Evolutionary conservation across 2,797 vertebrate species (phyloP).

Genomic region (Hoplostethus mediterraneus): DNA sequence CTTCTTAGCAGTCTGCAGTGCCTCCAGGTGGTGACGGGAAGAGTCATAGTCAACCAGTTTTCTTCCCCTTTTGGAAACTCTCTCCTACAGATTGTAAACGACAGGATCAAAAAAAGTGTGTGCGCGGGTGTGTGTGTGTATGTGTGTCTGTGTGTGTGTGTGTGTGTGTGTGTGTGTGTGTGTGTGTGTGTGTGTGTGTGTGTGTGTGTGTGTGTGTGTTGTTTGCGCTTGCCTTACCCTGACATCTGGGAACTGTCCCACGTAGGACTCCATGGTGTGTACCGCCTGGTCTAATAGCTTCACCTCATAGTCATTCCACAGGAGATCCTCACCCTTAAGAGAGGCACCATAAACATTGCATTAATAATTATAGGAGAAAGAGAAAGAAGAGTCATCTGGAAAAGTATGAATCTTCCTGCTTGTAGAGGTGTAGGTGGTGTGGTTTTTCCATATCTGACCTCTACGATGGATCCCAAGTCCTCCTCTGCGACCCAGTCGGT

Average conservation of each 20-base stretch:
- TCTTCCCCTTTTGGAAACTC: constrained; percentile 93
- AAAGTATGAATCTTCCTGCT: constrained; percentile 20
- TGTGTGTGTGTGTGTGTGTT: constrained; percentile 1
- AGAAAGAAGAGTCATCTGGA: neutral
- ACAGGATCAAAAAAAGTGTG: neutral
- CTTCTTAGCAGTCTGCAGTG: constrained; percentile 93
- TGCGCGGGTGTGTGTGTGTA: neutral
- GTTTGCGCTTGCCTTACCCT: constrained; percentile 81
- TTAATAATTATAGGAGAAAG: constrained; percentile 50
- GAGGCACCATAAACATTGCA: constrained; percentile 29
- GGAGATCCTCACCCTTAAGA: constrained; percentile 91
- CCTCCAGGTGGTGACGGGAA: constrained; percentile 92
- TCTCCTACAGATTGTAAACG: constrained; percentile 84
- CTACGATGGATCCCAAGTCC: constrained; percentile 88
- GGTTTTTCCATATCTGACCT: constrained; percentile 77
- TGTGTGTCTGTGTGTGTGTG: constrained; percentile 10
- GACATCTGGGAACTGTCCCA: constrained; percentile 92
- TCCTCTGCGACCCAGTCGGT: constrained; percentile 88
- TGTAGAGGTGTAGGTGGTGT: neutral
- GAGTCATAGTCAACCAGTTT: constrained; percentile 98
- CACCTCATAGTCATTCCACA: constrained; percentile 96
- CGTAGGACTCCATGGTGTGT: constrained; percentile 92
- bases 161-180: neutral
- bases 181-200: constrained; percentile 1
- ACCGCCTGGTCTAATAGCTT: constrained; percentile 92